Base-by-base conservation (phyloP, 2,888 invertebrate genomes). In the Caenorhabditis afra region DNA sequence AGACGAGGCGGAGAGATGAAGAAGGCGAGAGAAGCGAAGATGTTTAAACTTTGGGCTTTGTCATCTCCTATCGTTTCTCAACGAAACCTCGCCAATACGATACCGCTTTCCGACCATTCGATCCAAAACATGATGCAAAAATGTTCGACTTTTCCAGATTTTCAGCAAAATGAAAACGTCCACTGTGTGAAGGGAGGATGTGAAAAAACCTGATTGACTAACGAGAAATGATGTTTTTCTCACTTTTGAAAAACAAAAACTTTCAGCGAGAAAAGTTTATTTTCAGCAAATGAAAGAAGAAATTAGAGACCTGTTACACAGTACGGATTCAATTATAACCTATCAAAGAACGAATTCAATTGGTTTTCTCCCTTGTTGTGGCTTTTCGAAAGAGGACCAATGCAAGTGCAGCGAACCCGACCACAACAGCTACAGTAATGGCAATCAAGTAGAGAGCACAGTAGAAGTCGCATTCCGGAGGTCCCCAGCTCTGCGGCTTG, bases 31-130 rank as follows among this genome's bases (percentile, higher is more conserved):
- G 64, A 62, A 49, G 62, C 16, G 29, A 55, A 75, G 78, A 66
- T 79, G 78, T 78, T 71, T 78, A 61, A 73, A 79, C 73, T 73
- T 73, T 79, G 64, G 65, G 71, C 66, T 71, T 77, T 77, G 64
- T 76, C 68, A 64, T 68, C 50, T 57, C 58, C n/a, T n/a, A n/a
- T n/a, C n/a, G n/a, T n/a, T 61, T 29, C 29, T 29, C 29, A 5
- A 59, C 14, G 23, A 71, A 71, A 62, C 71, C 49, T 7, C 7
- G 3, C 29, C n/a, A 23, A 62, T 49, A 55, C 53, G 47, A 62
- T 62, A 61, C 22, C 23, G 49, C 22, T 29, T 45, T 57, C 29
- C 52, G 55, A 62, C 70, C 62, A 62, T 55, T 57, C 64, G 71
- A 71, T 71, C 41, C 71, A 62, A 71, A 22, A n/a, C 18, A 71